A percentile compares a stretch with the other conserved stretches of the same genome.
Evolutionary conservation across 2,797 vertebrate genomes (phyloP).

Genomic region (Poeciliopsis turneri): DNA sequence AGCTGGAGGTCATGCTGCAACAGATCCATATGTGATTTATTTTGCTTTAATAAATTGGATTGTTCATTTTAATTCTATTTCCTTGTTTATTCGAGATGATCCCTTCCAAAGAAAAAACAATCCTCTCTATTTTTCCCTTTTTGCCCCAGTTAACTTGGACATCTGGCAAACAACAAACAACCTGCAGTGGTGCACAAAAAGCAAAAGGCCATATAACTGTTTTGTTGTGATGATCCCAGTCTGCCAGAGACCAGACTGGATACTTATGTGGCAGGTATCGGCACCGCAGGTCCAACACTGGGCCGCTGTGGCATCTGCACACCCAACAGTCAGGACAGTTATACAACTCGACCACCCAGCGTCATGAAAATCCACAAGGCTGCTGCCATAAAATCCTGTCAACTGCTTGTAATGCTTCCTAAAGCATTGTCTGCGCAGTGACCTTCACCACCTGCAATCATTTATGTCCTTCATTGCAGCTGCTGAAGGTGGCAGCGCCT

Average conservation of each 20-base stretch:
- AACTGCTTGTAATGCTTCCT: background rate
- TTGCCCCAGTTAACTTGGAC: background rate
- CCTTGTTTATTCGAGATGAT: too few relatives aligned
- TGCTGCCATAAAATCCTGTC: background rate
- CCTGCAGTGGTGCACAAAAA: background rate
- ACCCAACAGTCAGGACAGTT: background rate
- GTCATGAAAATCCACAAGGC: background rate
- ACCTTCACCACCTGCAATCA: slow-evolving; percentile 1
- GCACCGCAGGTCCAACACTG: background rate
- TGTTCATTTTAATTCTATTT: too few relatives aligned
- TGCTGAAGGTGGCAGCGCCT: background rate
- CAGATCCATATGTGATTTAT: too few relatives aligned
- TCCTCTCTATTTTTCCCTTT: background rate
- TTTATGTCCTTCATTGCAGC: background rate
- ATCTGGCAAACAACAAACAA: background rate
- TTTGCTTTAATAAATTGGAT: too few relatives aligned
- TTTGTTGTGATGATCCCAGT: background rate
- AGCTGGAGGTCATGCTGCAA: too few relatives aligned
- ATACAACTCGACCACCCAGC: background rate
- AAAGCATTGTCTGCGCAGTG: background rate
- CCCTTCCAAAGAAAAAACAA: too few relatives aligned
- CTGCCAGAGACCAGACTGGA: background rate
- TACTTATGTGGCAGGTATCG: background rate
- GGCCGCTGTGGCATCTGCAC: background rate
- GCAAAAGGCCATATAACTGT: background rate